These are phyloP conservation scores for Trichonephila clavata DNA, from an alignment of 1,140 invertebrate species.

Conservation along the genomic window DNA sequence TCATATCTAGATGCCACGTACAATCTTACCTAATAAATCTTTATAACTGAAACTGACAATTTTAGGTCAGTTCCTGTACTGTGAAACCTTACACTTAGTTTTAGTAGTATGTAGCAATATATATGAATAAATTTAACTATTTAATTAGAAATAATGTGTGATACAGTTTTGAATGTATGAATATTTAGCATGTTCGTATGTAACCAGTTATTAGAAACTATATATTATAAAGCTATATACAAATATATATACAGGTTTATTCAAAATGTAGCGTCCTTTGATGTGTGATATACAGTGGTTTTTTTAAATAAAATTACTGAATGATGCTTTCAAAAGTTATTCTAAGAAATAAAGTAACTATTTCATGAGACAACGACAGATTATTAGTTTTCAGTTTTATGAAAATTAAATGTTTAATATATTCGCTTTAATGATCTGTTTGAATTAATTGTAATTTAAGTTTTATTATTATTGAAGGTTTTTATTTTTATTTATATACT, in stretches of 20 bases:
- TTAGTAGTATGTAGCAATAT: neutral
- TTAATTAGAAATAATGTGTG: neutral
- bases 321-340: constrained; percentile 61
- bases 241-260: constrained; percentile 27
- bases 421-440: too few relatives aligned
- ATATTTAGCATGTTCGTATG: constrained; percentile 44
- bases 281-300: constrained; percentile 75
- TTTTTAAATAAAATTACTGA: constrained; percentile 67
- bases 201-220: neutral
- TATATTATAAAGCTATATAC: neutral
- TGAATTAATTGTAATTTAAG: too few relatives aligned
- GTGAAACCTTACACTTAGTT: neutral
- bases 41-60: neutral
- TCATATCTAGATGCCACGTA: neutral
- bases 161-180: neutral
- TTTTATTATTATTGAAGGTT: too few relatives aligned
- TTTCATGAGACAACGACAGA: constrained; percentile 72
- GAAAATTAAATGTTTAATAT: neutral
- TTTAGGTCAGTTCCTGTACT: neutral
- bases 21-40: neutral
- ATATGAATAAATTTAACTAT: neutral
- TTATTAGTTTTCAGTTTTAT: neutral
- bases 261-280: constrained; percentile 70
- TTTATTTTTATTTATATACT: too few relatives aligned
- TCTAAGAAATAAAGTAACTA: constrained; percentile 28